Conservation (phyloP, 2,113 vertebrate genomes). For the Solea solea region DNA sequence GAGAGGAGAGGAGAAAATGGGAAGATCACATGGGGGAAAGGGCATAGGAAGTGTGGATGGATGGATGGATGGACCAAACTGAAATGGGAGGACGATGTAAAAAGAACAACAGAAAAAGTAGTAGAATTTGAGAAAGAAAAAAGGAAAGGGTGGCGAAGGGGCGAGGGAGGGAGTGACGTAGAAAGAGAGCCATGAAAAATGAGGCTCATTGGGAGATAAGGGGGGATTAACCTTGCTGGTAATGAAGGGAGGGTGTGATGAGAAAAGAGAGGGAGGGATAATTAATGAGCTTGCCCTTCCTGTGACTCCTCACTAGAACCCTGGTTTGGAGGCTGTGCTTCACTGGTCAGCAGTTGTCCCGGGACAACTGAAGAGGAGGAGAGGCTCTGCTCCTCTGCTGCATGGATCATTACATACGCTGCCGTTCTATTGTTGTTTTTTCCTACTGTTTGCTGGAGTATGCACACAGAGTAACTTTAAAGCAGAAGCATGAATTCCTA, state of each 20-base stretch:
- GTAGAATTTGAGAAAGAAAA: conserved; percentile 2
- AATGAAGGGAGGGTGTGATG: conserved; percentile 85
- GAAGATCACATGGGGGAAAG: conserved; percentile 21
- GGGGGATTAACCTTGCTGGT: conserved; percentile 93
- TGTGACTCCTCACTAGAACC: conserved; percentile 72
- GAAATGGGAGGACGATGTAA: neutral
- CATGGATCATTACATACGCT: conserved; percentile 7
- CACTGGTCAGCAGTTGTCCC: conserved; percentile 55
- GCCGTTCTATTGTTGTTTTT: conserved; percentile 22
- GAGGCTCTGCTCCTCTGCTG: conserved; percentile 8
- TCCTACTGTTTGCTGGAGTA: neutral
- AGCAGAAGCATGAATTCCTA: neutral
- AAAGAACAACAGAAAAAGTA: neutral
- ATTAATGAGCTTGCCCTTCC: conserved; percentile 92
- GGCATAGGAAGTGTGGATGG: conserved; percentile 33
- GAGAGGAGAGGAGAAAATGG: conserved; percentile 48
- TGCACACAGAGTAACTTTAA: neutral
- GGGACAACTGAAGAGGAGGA: conserved; percentile 42
- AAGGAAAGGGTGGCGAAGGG: conserved; percentile 13
- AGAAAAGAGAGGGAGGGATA: conserved; percentile 74
- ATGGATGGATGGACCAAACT: conserved; percentile 59
- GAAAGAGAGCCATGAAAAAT: conserved; percentile 84
- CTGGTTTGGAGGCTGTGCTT: conserved; percentile 61
- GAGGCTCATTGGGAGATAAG: conserved; percentile 81
- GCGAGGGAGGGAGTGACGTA: conserved; percentile 47